Base-by-base conservation (phyloP, 2,888 invertebrate genomes). In the Diloba caeruleocephala region DNA sequence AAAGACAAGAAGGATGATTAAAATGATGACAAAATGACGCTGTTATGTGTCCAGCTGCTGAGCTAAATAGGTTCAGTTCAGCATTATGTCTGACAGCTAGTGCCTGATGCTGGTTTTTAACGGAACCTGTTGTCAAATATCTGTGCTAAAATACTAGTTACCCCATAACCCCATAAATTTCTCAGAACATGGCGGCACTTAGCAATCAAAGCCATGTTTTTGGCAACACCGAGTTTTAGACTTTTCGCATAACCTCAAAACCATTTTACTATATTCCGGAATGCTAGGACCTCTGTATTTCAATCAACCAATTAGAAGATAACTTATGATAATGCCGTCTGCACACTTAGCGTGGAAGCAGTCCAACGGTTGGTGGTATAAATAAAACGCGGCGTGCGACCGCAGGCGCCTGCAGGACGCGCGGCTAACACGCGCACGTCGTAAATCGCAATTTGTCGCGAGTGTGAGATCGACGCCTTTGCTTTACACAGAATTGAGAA, bases 361-460 rank as follows among this genome's bases (percentile, higher is more conserved):
- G 15, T 67, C 64, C 68, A 67, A 55, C 25, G 15, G 9, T 15
- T 14, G 32, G 29, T 13, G 36, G 31, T 23, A 10, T 34, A 21
- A 26, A 32, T 42, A 31, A 52, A 21, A 63, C 65, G 67, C 64
- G 55, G 53, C 39, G 26, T 44, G 58, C 21, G 49, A 54, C 69
- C 61, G 34, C 64, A 45, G 58, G 54, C 54, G 74, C 64, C 68
- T 32, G 19, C 9, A 31, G 29, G 77, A 68, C 77, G 73, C 59
- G 71, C 71, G 75, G 46, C 49, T 55, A 34, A 38, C 45, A 65
- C 64, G 63, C 67, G 53, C 52, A 32, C 31, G 49, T 69, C 76
- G 74, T 81, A 80, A 79, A 81, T 81, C 64, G 66, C 67, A 76
- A 80, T 78, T 81, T 78, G 78, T 78, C 74, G 71, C 63, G 55